phyloP scores from a whole-genome alignment of 2,888 invertebrate species.

The Mayetiola destructor region DNA sequence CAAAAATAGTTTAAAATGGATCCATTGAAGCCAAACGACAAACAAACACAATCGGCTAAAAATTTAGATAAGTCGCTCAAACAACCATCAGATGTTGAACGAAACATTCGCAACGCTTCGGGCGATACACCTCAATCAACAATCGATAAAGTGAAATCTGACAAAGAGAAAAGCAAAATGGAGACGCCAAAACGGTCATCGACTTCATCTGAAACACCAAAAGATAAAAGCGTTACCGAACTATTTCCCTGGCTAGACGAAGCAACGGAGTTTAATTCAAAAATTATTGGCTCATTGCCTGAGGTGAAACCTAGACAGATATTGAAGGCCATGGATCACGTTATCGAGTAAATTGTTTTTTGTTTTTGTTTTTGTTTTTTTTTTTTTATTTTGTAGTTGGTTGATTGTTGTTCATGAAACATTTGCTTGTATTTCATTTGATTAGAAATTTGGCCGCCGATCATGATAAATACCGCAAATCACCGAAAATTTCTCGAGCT shows the following conservation, averaged over 20 bases:
- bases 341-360: not conserved
- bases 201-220: not conserved
- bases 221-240: not conserved
- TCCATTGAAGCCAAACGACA: not conserved
- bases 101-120: not conserved
- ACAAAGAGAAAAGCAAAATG: not conserved
- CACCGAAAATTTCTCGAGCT: not conserved
- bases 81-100: not conserved
- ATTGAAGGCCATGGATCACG: not conserved
- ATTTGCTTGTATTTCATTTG: not conserved
- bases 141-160: not conserved
- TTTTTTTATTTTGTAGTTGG: not conserved
- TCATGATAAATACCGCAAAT: not conserved
- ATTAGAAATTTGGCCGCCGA: not conserved
- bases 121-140: not conserved
- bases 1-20: not conserved
- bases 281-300: not conserved
- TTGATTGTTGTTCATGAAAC: not conserved
- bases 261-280: not conserved
- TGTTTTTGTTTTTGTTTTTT: not conserved
- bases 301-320: not conserved
- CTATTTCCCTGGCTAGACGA: not conserved
- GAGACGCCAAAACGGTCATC: not conserved
- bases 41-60: not conserved
- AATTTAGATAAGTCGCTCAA: not conserved